Evolutionary conservation across 2,113 vertebrate genomes (phyloP).

Genomic region (Dermatemys mawii): DNA sequence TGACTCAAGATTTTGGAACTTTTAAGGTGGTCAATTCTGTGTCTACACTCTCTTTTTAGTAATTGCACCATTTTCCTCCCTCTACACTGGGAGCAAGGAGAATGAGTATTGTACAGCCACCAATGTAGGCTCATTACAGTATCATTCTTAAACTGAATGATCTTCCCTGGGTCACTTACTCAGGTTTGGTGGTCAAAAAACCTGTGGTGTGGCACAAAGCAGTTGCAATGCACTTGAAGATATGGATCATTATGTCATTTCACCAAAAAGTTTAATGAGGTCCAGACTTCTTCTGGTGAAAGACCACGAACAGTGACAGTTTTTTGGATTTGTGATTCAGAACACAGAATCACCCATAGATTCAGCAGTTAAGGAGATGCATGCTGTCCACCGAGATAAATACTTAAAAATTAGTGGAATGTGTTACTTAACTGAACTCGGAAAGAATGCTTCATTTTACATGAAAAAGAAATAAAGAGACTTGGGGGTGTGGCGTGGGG

Average conservation of each 20-base stretch:
- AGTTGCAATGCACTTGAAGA: not conserved
- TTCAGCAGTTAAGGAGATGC: not conserved
- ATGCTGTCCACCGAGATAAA: not conserved
- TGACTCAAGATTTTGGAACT: not conserved
- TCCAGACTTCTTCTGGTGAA: conserved; percentile 1
- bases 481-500: not conserved
- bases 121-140: not conserved
- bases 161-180: not conserved
- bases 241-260: not conserved
- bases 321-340: conserved; percentile 19
- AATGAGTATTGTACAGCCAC: not conserved
- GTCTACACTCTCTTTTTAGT: not conserved
- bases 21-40: not conserved
- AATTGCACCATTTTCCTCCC: not conserved
- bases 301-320: not conserved
- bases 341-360: not conserved
- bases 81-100: accelerated
- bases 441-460: conserved; percentile 22
- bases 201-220: not conserved
- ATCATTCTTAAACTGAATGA: not conserved
- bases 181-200: not conserved
- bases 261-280: not conserved
- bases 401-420: not conserved
- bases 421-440: conserved; percentile 13
- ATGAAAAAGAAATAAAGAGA: not conserved